These are phyloP conservation scores for Acrocephalus kingi DNA, from an alignment of 2,113 vertebrate species.

Conservation along the genomic window DNA sequence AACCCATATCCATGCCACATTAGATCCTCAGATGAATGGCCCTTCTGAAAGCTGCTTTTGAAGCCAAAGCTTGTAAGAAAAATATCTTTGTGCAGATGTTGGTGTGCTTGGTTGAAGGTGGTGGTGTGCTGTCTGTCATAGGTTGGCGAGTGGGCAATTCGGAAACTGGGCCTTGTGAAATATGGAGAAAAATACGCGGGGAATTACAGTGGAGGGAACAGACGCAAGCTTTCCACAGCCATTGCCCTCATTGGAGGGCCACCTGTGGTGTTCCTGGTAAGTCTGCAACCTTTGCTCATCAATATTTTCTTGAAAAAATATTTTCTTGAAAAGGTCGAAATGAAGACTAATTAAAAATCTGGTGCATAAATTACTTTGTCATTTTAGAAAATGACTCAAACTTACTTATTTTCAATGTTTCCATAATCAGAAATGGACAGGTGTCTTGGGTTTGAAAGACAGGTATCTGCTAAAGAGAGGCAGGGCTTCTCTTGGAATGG, in stretches of 20 bases:
- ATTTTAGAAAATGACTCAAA: not conserved
- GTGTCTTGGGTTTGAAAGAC: no score
- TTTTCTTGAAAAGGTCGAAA: not conserved
- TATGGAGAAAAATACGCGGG: slow-evolving; percentile 91
- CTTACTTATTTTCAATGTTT: not conserved
- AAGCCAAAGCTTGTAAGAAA: not conserved
- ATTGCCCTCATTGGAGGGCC: slow-evolving; percentile 94
- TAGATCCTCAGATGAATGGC: not conserved
- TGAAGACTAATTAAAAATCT: not conserved
- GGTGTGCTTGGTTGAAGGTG: not conserved
- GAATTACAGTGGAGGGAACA: slow-evolving; percentile 95
- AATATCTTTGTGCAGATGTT: not conserved
- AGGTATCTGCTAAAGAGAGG: no score
- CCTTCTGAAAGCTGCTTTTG: not conserved
- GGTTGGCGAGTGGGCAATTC: slow-evolving; percentile 97
- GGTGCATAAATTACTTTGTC: not conserved
- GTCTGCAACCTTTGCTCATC: slow-evolving; percentile 28
- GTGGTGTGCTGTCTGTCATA: slow-evolving; percentile 22
- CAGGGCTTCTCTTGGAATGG: no score
- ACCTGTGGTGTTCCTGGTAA: slow-evolving; percentile 96
- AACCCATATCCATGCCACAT: accelerated
- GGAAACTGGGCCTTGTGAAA: slow-evolving; percentile 90
- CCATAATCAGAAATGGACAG: not conserved
- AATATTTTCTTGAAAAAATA: not conserved
- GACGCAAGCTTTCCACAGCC: slow-evolving; percentile 96